Base-by-base conservation (phyloP, 2,888 invertebrate genomes). In the Gastracanthus pulcherrimus region DNA sequence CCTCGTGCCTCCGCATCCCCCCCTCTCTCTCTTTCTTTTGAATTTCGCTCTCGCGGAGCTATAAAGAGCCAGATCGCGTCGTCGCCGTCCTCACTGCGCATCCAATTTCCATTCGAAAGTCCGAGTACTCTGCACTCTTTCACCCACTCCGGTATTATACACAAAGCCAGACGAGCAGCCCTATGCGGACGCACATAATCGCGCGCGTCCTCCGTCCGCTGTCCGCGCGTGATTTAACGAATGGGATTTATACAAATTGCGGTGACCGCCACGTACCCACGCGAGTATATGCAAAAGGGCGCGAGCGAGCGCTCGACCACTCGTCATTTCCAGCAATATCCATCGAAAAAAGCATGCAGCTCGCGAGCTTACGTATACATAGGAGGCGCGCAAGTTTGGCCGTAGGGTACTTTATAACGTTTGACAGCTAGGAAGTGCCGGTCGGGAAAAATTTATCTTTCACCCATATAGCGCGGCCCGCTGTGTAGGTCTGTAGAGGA, bases 371-470 rank as follows among this genome's bases (percentile, higher is more conserved):
- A n/a, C n/a, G n/a, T n/a, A n/a, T n/a, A n/a, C n/a, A n/a, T n/a
- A n/a, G n/a, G n/a, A n/a, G n/a, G n/a, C n/a, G n/a, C n/a, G n/a
- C n/a, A n/a, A n/a, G n/a, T n/a, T n/a, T n/a, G n/a, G n/a, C n/a
- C n/a, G n/a, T n/a, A n/a, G n/a, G n/a, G n/a, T n/a, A n/a, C n/a
- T n/a, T n/a, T 64, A 75, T 70, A 83, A 78, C 74, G 58, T 77
- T 83, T 76, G 83, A 78, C 81, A 81, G 81, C 71, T 75, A 75
- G 78, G 71, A 75, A 78, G 71, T 75, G n/a, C 74, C 58, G 26
- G 64, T n/a, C 11, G 48, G 34, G 58, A 51, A 69, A 81, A 77
- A 81, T 83, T 81, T 81, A 81, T 78, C 79, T 78, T 71, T 55
- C n/a, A 45, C 45, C 58, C 58, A 13, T 16, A n/a, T n/a, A n/a